Conservation (phyloP, 2,888 invertebrate species). For the Scaeva pyrastri region DNA sequence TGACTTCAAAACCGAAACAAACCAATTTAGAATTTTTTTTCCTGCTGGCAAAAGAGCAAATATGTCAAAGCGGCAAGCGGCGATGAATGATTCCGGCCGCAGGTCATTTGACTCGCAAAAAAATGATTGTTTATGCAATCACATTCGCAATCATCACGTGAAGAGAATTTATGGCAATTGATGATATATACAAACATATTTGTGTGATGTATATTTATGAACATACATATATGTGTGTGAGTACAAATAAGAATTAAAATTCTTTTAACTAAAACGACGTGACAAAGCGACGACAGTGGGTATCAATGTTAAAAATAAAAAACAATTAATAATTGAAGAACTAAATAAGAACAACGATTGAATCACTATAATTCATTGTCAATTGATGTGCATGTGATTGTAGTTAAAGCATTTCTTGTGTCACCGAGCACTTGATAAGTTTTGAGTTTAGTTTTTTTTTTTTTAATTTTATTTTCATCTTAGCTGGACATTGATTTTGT, state of each 20-base stretch:
- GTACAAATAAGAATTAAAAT: constrained; percentile 30
- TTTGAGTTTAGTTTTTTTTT: no score
- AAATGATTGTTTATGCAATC: constrained; percentile 19
- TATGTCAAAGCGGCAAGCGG: not conserved
- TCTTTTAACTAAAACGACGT: constrained; percentile 52
- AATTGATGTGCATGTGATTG: constrained; percentile 68
- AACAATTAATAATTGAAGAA: constrained; percentile 24
- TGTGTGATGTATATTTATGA: no score
- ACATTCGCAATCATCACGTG: constrained; percentile 45
- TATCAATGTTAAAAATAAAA: not conserved
- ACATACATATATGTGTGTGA: not conserved
- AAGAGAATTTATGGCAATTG: constrained; percentile 66
- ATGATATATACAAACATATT: constrained; percentile 37
- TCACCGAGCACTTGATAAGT: no score
- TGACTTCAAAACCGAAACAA: constrained; percentile 8
- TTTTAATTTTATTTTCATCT: no score
- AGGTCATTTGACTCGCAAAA: constrained; percentile 29
- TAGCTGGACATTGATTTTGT: no score
- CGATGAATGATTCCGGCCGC: constrained; percentile 1
- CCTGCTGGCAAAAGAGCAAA: not conserved
- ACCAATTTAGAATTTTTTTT: constrained; percentile 9
- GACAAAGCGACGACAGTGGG: constrained; percentile 25
- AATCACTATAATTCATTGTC: constrained; percentile 69
- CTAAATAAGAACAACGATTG: constrained; percentile 11
- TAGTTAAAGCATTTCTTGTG: constrained; percentile 2